Evolutionary conservation across 1,140 invertebrate genomes (phyloP), one percentile per base, ranked within the genome.

Genomic region (Drosophila gunungcola): DNA sequence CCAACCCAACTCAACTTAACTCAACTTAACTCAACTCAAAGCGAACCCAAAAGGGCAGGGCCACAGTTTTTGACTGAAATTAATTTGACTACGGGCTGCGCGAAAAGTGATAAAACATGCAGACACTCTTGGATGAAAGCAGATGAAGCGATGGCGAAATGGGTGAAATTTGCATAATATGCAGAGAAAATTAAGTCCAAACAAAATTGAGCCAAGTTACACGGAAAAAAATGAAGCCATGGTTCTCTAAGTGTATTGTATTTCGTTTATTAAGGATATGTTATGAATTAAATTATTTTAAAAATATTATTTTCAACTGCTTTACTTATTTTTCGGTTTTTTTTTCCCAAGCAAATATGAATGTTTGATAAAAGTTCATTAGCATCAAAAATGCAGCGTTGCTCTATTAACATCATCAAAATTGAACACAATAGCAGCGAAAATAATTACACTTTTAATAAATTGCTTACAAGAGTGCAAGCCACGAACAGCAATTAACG

Each of bases 51-150:
- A 51, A 51, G 51, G 68, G 65, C 53, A 21, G 68, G 64, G 64
- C 65, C 11, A 11, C 12, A 10, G 38, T 39, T 36, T 55, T 75
- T 70, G 80, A 72, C 76, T 72, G 53, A 80, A 83, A 84, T 80
- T 84, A 80, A 84, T 84, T 83, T 84, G 76, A 54, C 62, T 70
- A 55, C 58, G 62, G 68, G 62, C 76, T 79, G 75, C 75, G 76
- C 56, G 60, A 72, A 72, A 83, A 49, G 43, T 62, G 64, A 70
- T 75, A 75, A 83, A 70, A 70, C 46, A 84, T 54, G 69, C 75
- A 57, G 60, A 70, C 80, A 84, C 63, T 55, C 65, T 75, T 62
- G 62, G 80, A 49, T 62, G 58, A 74, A 83, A 53, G 27, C 41
- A n/a, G 34, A 68, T 51, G 45, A 36, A 32, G 32, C 60, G 60